phyloP scores from a whole-genome alignment of 2,113 vertebrate genomes.

The Sturnus vulgaris region DNA sequence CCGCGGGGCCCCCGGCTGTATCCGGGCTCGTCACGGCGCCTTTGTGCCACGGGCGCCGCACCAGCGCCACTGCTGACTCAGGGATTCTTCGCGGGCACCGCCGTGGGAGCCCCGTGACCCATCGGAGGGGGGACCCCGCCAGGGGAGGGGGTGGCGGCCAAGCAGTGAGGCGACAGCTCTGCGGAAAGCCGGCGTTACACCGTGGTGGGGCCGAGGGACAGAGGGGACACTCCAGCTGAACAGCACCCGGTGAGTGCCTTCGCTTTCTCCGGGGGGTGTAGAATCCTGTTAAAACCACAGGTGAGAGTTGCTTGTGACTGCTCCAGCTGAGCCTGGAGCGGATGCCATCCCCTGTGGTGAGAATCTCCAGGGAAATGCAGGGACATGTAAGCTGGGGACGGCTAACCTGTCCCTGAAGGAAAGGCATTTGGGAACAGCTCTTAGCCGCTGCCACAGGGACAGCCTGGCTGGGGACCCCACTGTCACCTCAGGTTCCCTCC shows the following conservation, averaged over 20 bases:
- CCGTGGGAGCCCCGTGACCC: slow-evolving; percentile 34
- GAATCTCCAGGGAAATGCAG: background rate
- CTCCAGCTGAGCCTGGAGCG: rapidly evolving
- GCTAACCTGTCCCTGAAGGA: background rate
- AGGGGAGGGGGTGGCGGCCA: background rate
- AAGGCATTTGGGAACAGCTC: rapidly evolving
- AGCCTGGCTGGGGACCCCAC: rapidly evolving
- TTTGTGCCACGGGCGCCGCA: background rate
- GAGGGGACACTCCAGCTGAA: background rate
- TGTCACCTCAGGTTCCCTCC: background rate
- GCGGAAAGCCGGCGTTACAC: background rate
- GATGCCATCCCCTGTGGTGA: rapidly evolving
- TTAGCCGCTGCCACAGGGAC: rapidly evolving
- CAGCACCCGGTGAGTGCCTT: slow-evolving; percentile 22
- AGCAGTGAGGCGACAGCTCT: background rate
- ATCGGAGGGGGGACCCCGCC: background rate
- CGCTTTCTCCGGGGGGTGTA: rapidly evolving
- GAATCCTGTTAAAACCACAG: background rate
- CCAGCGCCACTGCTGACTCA: slow-evolving; percentile 39
- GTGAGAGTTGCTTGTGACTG: background rate
- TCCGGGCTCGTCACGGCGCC: background rate
- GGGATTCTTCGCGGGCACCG: background rate
- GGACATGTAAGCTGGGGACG: rapidly evolving
- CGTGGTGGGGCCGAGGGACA: background rate
- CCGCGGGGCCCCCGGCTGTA: background rate